Conservation (phyloP, 1,140 invertebrate species). For the Bombus haemorrhoidalis region DNA sequence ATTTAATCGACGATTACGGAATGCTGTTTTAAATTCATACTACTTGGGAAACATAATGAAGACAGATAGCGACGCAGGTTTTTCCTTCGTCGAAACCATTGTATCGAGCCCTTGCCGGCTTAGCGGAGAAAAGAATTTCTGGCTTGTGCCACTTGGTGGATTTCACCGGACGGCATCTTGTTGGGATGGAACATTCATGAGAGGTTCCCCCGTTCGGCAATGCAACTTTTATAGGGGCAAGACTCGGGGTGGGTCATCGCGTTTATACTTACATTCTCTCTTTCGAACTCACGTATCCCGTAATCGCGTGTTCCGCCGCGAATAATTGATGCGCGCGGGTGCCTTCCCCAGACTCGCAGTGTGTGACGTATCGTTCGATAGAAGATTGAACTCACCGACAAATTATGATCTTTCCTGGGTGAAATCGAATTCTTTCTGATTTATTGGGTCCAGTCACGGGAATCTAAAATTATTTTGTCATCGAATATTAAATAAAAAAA, state of each 20-base stretch:
- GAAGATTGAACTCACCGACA: conserved; percentile 25
- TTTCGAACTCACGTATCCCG: conserved; percentile 52
- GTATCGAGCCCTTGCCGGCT: not conserved
- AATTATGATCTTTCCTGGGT: conserved; percentile 15
- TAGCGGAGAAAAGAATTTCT: conserved; percentile 22
- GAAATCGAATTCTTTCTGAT: conserved; percentile 6
- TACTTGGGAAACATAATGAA: not conserved
- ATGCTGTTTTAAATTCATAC: too few species aligned
- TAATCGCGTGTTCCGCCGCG: conserved; percentile 56
- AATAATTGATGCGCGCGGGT: conserved; percentile 64
- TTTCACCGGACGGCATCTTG: conserved; percentile 44
- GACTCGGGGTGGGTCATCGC: conserved; percentile 41
- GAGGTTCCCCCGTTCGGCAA: conserved; percentile 36
- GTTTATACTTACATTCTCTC: conserved; percentile 63
- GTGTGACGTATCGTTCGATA: conserved; percentile 21
- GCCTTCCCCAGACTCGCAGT: not conserved
- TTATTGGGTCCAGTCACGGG: not conserved
- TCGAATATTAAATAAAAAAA: not conserved
- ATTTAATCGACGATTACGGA: too few species aligned
- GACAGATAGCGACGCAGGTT: not conserved
- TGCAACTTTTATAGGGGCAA: conserved; percentile 69
- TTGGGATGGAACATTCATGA: conserved; percentile 68
- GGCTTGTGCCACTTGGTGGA: conserved; percentile 33
- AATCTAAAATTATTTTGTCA: not conserved
- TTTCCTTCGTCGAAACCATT: not conserved